A percentile compares a stretch with the other conserved stretches of the same genome.
Evolutionary conservation across 2,797 vertebrate genomes (phyloP).

Genomic region (Harpagifer antarcticus): DNA sequence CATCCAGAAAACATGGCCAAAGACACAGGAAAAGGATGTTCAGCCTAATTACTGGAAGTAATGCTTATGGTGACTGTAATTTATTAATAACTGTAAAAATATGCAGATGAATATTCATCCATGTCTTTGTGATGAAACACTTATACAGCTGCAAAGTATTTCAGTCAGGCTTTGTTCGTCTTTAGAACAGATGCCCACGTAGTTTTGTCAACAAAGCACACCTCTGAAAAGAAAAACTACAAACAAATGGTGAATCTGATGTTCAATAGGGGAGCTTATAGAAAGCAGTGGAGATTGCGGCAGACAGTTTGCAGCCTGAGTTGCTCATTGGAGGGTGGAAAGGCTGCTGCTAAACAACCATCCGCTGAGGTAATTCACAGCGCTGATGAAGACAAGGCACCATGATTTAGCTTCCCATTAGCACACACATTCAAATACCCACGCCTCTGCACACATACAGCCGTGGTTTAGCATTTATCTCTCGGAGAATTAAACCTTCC

Average conservation of each 20-base stretch:
- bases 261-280: conserved; percentile 14
- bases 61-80: conserved; percentile 46
- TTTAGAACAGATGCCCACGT: conserved; percentile 40
- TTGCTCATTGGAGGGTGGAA: conserved; percentile 34
- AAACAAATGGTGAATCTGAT: conserved; percentile 26
- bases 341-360: conserved; percentile 34
- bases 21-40: conserved; percentile 35
- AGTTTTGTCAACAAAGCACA: conserved; percentile 36
- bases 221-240: conserved; percentile 14
- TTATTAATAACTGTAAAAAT: conserved; percentile 70
- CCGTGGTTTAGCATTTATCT: conserved; percentile 36
- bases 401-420: conserved; percentile 63
- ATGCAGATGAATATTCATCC: conserved; percentile 65
- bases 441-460: conserved; percentile 41
- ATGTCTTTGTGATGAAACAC: conserved; percentile 61
- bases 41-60: conserved; percentile 49
- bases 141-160: conserved; percentile 47
- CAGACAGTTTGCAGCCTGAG: conserved; percentile 33
- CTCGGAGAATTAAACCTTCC: conserved; percentile 36
- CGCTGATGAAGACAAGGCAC: conserved; percentile 60
- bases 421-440: conserved; percentile 39
- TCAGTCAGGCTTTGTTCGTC: conserved; percentile 35
- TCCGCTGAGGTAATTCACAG: conserved; percentile 50
- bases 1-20: conserved; percentile 41
- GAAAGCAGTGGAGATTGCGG: conserved; percentile 30